Evolutionary conservation across 2,113 vertebrate species (phyloP).

Genomic region (Sciurus niger): DNA sequence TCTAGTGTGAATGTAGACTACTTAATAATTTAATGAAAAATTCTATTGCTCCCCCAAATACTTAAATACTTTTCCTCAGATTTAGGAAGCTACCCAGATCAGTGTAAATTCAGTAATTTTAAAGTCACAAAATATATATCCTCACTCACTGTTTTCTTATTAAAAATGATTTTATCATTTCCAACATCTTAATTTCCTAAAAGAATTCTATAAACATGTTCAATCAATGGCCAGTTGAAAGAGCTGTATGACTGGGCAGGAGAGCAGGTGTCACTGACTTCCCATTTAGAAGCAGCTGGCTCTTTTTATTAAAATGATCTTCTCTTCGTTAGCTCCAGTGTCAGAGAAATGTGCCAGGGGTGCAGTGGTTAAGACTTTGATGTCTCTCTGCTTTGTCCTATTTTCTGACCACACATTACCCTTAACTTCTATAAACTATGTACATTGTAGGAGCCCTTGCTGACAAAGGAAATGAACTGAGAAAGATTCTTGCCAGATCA

Average conservation of each 20-base stretch:
- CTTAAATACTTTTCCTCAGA: constrained; percentile 24
- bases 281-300: constrained; percentile 59
- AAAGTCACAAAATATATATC: not conserved
- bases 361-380: not conserved
- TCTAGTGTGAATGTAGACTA: constrained; percentile 10
- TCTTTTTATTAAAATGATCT: constrained; percentile 58
- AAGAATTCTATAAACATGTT: constrained; percentile 30
- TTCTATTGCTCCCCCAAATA: not conserved
- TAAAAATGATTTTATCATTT: constrained; percentile 28
- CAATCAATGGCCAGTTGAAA: constrained; percentile 29
- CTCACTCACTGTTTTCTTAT: not conserved
- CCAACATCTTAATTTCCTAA: constrained; percentile 54
- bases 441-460: not conserved
- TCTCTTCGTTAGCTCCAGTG: not conserved
- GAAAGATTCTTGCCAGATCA: not conserved
- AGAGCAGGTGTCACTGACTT: constrained; percentile 37
- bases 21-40: constrained; percentile 56
- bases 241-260: constrained; percentile 11
- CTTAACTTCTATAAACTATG: not conserved
- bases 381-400: not conserved
- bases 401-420: not conserved
- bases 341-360: not conserved
- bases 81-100: not conserved
- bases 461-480: constrained; percentile 35
- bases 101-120: constrained; percentile 51